Percentiles rank a stretch among this genome's conserved stretches.
Evolutionary conservation across 2,888 invertebrate genomes (phyloP).

Genomic region (Eledone cirrhosa): DNA sequence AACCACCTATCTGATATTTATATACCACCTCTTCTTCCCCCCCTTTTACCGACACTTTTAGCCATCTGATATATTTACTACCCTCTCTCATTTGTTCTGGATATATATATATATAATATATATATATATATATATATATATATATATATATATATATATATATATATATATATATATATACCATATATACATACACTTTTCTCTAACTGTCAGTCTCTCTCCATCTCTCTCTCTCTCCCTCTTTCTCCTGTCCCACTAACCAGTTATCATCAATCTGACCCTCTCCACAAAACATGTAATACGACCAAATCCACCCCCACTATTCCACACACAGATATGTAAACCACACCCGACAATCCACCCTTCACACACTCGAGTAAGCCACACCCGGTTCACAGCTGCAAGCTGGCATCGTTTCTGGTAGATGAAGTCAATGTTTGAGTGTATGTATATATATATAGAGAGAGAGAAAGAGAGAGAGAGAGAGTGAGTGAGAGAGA

Average conservation of each 20-base stretch:
- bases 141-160: neutral
- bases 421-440: no score
- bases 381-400: no score
- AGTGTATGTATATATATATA: no score
- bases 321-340: no score
- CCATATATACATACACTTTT: neutral
- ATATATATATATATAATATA: slow-evolving; percentile 6
- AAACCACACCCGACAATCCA: no score
- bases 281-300: no score
- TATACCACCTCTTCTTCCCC: neutral
- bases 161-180: neutral
- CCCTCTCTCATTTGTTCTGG: neutral
- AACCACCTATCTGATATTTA: neutral
- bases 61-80: neutral
- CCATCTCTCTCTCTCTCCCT: neutral
- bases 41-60: neutral
- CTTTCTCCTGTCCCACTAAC: neutral
- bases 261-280: neutral
- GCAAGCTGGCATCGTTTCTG: no score
- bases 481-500: no score
- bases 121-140: slow-evolving; percentile 6
- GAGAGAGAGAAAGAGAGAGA: no score
- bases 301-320: no score
- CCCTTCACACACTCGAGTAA: no score
- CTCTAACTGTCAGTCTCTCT: neutral